A percentile compares a stretch with the other conserved stretches of the same genome.
phyloP scores from a whole-genome alignment of 2,797 vertebrate species.

The Lateolabrax maculatus region DNA sequence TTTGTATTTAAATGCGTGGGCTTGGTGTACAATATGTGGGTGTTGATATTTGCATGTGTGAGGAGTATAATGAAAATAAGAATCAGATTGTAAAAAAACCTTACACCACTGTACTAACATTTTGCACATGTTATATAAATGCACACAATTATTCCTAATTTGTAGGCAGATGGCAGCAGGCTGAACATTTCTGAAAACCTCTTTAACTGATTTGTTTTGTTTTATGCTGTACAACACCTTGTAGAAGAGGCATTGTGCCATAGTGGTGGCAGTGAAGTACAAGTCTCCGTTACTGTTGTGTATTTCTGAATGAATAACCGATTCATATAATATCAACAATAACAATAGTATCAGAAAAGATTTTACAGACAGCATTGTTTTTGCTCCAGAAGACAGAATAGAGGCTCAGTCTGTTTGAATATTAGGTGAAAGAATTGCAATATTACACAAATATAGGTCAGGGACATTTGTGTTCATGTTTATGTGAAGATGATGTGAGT shows the following conservation, averaged over 20 bases:
- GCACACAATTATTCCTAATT: not conserved
- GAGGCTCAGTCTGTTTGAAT: conserved; percentile 49
- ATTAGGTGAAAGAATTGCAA: conserved; percentile 55
- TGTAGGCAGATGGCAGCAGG: not conserved
- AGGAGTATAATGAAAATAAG: conserved; percentile 29
- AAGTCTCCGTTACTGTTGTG: not conserved
- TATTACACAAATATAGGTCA: conserved; percentile 70
- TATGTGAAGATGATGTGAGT: conserved; percentile 37
- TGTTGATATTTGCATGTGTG: conserved; percentile 30
- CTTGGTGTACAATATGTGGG: conserved; percentile 25
- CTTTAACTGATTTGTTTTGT: not conserved
- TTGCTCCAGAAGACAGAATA: conserved; percentile 41
- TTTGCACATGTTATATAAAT: not conserved
- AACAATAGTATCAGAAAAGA: conserved; percentile 29
- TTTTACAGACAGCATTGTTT: conserved; percentile 35
- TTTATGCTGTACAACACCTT: not conserved
- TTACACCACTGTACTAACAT: not conserved
- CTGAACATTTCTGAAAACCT: not conserved
- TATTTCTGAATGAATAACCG: conserved; percentile 36
- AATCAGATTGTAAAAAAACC: not conserved
- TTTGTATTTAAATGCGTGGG: conserved; percentile 40
- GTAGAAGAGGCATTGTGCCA: not conserved
- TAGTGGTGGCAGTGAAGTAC: not conserved
- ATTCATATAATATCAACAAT: too few species aligned
- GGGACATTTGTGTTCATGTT: conserved; percentile 55